These are phyloP conservation scores for Lepidurus couesii DNA, from an alignment of 1,140 invertebrate genomes.

Conservation along the genomic window DNA sequence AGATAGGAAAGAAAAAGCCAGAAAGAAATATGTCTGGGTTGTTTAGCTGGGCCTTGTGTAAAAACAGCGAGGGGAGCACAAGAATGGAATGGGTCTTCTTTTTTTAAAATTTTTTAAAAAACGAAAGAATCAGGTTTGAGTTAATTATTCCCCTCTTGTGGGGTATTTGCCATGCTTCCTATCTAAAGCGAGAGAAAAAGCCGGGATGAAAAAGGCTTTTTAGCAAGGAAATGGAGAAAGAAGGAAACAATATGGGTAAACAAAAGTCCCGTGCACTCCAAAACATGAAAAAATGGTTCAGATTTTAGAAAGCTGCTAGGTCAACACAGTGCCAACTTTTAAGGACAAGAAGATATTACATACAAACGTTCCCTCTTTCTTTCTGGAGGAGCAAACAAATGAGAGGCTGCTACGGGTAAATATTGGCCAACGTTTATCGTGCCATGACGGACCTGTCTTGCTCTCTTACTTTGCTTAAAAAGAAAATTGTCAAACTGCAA, in stretches of 20 bases:
- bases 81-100: no score
- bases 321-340: neutral
- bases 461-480: no score
- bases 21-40: no score
- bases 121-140: no score
- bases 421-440: no score
- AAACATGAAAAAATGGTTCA: neutral
- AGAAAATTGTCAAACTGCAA: no score
- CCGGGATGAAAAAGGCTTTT: neutral
- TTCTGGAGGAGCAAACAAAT: neutral
- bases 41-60: no score
- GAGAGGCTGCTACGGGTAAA: neutral
- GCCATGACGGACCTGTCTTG: no score
- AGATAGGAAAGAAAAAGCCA: no score
- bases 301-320: neutral
- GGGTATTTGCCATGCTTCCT: neutral
- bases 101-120: no score
- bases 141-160: no score
- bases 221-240: neutral
- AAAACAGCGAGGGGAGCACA: no score
- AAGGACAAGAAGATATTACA: neutral
- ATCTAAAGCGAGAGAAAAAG: neutral
- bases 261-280: neutral
- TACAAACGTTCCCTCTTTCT: neutral
- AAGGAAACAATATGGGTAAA: neutral